Base-by-base conservation (phyloP, 1,140 invertebrate genomes). In the Venturia canescens region DNA sequence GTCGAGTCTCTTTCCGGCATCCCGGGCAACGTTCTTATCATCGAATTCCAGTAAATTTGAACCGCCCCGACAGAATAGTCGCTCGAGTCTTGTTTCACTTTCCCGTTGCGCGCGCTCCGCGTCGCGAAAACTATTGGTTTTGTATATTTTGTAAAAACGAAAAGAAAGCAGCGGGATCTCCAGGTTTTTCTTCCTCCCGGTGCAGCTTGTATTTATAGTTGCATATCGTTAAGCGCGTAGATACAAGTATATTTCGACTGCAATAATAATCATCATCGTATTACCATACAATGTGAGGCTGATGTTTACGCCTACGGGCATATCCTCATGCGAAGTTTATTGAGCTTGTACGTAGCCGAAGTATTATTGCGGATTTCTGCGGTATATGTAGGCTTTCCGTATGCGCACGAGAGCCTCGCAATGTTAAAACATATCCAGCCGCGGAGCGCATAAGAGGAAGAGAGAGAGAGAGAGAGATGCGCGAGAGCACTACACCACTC, bases 311-410 rank as follows among this genome's bases (percentile, higher is more conserved):
- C 66, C 66, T 31, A 69, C 66, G 29, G 71, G 71, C 38, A 26
- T 71, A 44, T 71, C 34, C 69, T 71, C 69, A 29, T 71, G 18
- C 18, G 38, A 71, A 71, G 69, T 71, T 71, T 71, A 71, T 71
- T 71, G 38, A 23, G 69, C 48, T 48, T 74, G 53, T 74, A 74
- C 53, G 53, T 53, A 53, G 48, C 26, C 38, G 23, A 53, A 48
- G 71, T 74, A 74, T 74, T 53, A 74, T 53, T 74, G 71, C 38
- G 71, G 66, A 69, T 50, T 70, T 27, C 21, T 26, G 71, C 23
- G 34, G 44, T 74, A 53, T 53, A 69, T 69, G 31, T 31, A n/a
- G 0, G 60, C 60, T 29, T 13, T 69, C 29, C 15, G 60, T 69
- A 27, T 69, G 66, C 66, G 27, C 4, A 11, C 18, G 53, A 74